Evolutionary conservation across 2,797 vertebrate genomes (phyloP), one percentile per base, ranked within the genome.

Genomic region (Vespertilio murinus): DNA sequence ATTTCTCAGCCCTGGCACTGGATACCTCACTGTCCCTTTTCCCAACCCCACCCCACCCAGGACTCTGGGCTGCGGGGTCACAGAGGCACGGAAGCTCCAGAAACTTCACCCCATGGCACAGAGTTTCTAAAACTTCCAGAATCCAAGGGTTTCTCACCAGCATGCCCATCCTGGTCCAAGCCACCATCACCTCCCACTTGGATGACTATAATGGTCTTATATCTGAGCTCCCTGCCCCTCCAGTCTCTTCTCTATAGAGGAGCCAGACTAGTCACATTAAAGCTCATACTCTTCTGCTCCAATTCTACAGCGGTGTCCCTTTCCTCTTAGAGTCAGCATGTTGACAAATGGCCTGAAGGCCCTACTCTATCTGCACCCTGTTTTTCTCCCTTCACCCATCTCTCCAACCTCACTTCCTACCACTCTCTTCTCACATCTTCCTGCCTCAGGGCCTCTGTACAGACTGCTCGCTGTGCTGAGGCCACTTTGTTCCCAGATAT

Each of bases 321-420:
- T 89, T 71, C 73, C 54, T 28, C 61, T 86, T 42, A 64, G 35
- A 89, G 49, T 79, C n/a, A 59, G 47, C 40, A 25, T 56, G 81
- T 90, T 65, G 64, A 71, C 71, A 91, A 35, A 45, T 59, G 42
- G 8, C 20, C 49, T 61, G 7, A 6, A 69, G 25, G 7, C n/a
- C 38, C 56, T 74, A 10, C 14, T 18, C 14, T 5, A 1, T 56
- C 35, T 89, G 30, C 22, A 40, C 6, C 30, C 28, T 25, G 3
- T 42, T 74, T 49, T 33, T 52, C 42, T 61, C 42, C 52, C 61
- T 10, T 1, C 4, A 23, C 49, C 49, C 49, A 40, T 59, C 64
- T 54, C 17, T 40, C 11, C 8, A 35, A 45, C 12, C 12, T 65
- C 65, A 47, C n/a, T 56, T 82, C 42, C 23, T 52, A 12, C 30